A percentile compares a stretch with the other conserved stretches of the same genome.
These are phyloP conservation scores for Polyommatus icarus DNA, from an alignment of 2,888 invertebrate genomes.

Conservation along the genomic window DNA sequence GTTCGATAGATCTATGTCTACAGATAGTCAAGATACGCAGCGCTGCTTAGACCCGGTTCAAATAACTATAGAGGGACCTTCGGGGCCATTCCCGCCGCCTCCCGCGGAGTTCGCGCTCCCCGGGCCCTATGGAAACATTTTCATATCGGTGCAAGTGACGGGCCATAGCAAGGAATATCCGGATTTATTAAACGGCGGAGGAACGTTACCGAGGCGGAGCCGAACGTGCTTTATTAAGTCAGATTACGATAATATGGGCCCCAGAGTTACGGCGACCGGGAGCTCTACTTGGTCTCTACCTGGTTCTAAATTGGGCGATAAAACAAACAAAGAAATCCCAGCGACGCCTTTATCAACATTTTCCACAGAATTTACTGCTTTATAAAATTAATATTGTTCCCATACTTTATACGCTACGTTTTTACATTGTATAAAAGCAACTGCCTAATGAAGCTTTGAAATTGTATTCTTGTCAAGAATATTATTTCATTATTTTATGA, in stretches of 20 bases:
- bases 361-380: constrained; percentile 75
- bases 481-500: not conserved
- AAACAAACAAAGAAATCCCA: constrained; percentile 51
- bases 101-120: constrained; percentile 75
- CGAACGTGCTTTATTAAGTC: constrained; percentile 79
- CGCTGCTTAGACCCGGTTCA: constrained; percentile 81
- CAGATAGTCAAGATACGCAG: constrained; percentile 72
- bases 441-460: constrained; percentile 2
- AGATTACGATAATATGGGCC: constrained; percentile 94
- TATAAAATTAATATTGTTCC: constrained; percentile 50
- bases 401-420: constrained; percentile 29
- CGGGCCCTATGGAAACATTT: constrained; percentile 85
- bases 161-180: constrained; percentile 87
- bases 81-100: constrained; percentile 68
- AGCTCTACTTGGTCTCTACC: constrained; percentile 92
- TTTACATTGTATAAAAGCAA: constrained; percentile 20
- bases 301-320: constrained; percentile 67
- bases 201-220: constrained; percentile 75
- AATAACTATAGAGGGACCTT: constrained; percentile 80
- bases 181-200: constrained; percentile 83
- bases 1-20: constrained; percentile 74
- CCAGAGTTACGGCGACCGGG: constrained; percentile 92
- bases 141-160: constrained; percentile 91
- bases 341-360: constrained; percentile 62
- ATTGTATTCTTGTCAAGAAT: constrained; percentile 5